Conservation (phyloP, 2,888 invertebrate genomes). For the Acronicta aceris region DNA sequence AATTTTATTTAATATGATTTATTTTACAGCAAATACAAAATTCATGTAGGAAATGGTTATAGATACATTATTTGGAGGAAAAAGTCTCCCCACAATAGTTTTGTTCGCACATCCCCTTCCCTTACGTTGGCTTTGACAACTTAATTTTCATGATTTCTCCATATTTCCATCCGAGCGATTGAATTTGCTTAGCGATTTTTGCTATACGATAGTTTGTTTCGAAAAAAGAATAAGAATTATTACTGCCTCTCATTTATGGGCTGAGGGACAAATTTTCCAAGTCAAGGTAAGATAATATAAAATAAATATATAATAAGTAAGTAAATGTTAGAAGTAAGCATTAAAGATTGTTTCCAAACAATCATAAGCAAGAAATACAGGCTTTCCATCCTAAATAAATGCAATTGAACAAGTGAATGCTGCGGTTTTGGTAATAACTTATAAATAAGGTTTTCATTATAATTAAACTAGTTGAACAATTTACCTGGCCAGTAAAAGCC, state of each 20-base stretch:
- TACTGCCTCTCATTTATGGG: conserved; percentile 18
- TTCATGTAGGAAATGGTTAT: conserved; percentile 56
- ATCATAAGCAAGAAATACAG: background rate
- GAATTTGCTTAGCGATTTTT: conserved; percentile 58
- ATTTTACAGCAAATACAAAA: conserved; percentile 50
- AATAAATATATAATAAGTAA: no score
- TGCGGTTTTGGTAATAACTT: conserved; percentile 24
- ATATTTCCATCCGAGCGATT: conserved; percentile 67
- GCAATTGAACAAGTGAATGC: background rate
- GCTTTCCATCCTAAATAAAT: background rate
- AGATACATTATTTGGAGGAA: conserved; percentile 66
- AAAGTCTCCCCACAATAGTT: conserved; percentile 65
- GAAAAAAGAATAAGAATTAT: conserved; percentile 50
- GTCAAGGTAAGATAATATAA: background rate
- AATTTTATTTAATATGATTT: conserved; percentile 21
- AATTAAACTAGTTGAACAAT: conserved; percentile 19
- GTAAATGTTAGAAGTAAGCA: background rate
- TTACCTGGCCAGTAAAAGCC: conserved; percentile 35
- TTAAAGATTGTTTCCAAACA: background rate
- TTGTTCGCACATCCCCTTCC: conserved; percentile 58
- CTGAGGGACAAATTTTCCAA: background rate
- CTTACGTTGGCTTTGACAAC: conserved; percentile 64
- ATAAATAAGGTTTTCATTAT: conserved; percentile 15
- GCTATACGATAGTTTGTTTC: conserved; percentile 47
- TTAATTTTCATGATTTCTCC: conserved; percentile 71